Evolutionary conservation across 2,113 vertebrate genomes (phyloP).

Genomic region (Campylomormyrus tamandua): DNA sequence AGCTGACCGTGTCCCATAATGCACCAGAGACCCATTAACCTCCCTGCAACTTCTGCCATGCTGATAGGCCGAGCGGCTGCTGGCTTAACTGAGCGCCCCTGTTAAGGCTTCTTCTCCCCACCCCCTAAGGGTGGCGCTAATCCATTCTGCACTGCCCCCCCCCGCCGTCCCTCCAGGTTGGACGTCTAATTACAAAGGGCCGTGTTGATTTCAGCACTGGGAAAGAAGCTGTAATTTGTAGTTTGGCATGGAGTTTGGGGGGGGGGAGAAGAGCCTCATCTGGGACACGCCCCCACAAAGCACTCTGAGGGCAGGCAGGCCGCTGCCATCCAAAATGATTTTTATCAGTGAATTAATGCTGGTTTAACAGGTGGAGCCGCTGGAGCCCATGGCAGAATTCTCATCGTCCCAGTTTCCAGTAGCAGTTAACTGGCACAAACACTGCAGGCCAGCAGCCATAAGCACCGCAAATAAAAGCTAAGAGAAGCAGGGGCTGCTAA

Average conservation of each 20-base stretch:
- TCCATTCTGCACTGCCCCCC: background rate
- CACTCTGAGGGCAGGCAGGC: background rate
- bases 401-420: background rate
- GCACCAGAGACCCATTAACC: background rate
- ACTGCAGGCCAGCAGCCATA: conserved; percentile 13
- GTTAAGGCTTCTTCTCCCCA: background rate
- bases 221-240: background rate
- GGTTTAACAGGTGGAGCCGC: conserved; percentile 20
- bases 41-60: background rate
- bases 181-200: background rate
- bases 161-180: background rate
- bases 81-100: background rate
- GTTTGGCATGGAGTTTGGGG: background rate
- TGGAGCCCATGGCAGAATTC: background rate
- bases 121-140: background rate
- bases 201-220: background rate
- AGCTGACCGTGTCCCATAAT: background rate
- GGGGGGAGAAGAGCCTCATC: background rate
- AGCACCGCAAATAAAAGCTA: conserved; percentile 16
- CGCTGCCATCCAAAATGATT: conserved; percentile 21
- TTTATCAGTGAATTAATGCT: conserved; percentile 21
- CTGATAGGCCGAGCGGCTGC: background rate
- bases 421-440: conserved; percentile 4
- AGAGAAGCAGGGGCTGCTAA: background rate
- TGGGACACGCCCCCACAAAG: background rate